Evolutionary conservation across 2,113 vertebrate genomes (phyloP).

Genomic region (Piaya cayana): DNA sequence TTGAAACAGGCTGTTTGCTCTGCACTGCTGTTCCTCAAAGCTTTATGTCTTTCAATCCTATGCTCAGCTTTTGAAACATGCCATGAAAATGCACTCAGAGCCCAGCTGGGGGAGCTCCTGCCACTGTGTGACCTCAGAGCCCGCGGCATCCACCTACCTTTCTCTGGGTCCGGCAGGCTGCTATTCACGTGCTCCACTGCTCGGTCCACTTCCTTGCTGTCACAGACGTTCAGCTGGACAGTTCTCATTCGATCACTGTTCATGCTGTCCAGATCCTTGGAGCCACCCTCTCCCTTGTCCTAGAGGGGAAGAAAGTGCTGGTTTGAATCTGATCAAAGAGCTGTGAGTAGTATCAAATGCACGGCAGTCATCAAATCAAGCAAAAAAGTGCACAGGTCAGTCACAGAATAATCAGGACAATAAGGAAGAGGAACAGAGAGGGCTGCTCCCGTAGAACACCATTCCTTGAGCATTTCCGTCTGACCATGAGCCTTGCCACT

Average conservation of each 20-base stretch:
- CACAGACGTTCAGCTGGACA: constrained; percentile 79
- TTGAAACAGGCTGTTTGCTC: not conserved
- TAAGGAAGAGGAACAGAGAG: not conserved
- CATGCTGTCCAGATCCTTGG: constrained; percentile 77
- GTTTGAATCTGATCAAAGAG: not conserved
- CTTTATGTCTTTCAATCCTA: not conserved
- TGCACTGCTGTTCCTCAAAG: not conserved
- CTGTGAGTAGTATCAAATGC: not conserved
- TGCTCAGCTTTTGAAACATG: not conserved
- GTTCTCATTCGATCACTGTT: constrained; percentile 78
- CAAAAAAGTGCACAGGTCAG: not conserved
- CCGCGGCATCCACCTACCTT: constrained; percentile 27
- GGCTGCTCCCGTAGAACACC: not conserved
- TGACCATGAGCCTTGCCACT: not conserved
- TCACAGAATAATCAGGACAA: not conserved
- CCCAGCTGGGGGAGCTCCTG: not conserved
- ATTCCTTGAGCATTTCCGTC: not conserved
- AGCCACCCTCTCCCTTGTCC: constrained; percentile 77
- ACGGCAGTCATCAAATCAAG: not conserved
- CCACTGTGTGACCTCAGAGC: not conserved
- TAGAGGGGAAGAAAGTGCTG: not conserved
- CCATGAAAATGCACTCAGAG: not conserved
- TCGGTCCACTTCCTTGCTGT: constrained; percentile 72
- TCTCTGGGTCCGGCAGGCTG: constrained; percentile 71
- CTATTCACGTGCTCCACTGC: constrained; percentile 60